These are phyloP conservation scores for Passerina amoena DNA, from an alignment of 2,113 vertebrate species.

Conservation along the genomic window DNA sequence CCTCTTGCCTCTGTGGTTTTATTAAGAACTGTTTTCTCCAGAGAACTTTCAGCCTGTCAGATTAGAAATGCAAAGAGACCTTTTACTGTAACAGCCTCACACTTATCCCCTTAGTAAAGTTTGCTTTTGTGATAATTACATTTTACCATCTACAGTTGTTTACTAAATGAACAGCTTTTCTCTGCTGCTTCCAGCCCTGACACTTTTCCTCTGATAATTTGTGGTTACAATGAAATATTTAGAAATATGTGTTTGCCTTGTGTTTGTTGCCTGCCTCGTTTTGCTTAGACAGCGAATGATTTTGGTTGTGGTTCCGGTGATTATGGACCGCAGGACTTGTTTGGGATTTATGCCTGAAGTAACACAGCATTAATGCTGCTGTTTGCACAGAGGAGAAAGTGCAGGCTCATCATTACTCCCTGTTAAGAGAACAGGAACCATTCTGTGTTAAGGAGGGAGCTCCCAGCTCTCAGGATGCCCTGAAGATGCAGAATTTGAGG, in stretches of 20 bases:
- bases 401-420: background rate
- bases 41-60: conserved; percentile 54
- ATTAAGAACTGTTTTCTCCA: conserved; percentile 66
- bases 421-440: background rate
- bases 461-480: background rate
- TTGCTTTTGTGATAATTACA: conserved; percentile 76
- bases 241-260: background rate
- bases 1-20: conserved; percentile 60
- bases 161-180: conserved; percentile 68
- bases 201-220: conserved; percentile 44
- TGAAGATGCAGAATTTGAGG: background rate
- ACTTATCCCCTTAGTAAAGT: conserved; percentile 72
- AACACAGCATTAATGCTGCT: background rate
- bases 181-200: conserved; percentile 63
- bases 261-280: background rate
- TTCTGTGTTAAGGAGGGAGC: background rate
- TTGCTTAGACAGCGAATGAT: background rate
- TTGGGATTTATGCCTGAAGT: background rate
- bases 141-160: conserved; percentile 62
- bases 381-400: background rate
- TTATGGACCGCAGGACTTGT: background rate
- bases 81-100: conserved; percentile 69
- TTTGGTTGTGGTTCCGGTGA: background rate
- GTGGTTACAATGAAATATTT: conserved; percentile 48
- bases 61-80: conserved; percentile 74